Evolutionary conservation across 1,140 invertebrate species (phyloP).

Genomic region (Sinella curviseta): DNA sequence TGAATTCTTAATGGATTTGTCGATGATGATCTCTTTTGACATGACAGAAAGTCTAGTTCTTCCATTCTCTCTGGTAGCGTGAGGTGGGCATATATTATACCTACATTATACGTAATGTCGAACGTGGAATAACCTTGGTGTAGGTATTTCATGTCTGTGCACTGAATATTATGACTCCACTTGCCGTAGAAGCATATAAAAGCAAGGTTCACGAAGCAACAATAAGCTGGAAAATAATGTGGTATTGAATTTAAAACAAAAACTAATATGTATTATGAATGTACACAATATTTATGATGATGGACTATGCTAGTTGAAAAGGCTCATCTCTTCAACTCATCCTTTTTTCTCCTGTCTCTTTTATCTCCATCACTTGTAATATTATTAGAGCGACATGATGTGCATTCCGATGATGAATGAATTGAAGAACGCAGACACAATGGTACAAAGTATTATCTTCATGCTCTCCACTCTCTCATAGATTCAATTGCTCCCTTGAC

Average conservation of each 20-base stretch:
- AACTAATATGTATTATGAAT: too few relatives aligned
- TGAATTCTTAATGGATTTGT: constrained; percentile 35
- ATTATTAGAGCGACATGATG: background rate
- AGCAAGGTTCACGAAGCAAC: too few relatives aligned
- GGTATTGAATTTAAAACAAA: too few relatives aligned
- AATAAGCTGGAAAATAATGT: too few relatives aligned
- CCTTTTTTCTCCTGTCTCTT: background rate
- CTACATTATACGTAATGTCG: too few relatives aligned
- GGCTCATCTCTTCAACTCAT: background rate
- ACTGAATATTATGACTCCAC: too few relatives aligned
- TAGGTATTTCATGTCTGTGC: too few relatives aligned
- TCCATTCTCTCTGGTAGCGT: too few relatives aligned
- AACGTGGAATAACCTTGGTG: too few relatives aligned
- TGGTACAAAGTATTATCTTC: background rate
- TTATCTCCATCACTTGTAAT: background rate
- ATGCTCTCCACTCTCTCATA: background rate
- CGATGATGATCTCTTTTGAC: constrained; percentile 31
- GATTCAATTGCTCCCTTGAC: constrained; percentile 14
- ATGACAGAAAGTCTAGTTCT: background rate
- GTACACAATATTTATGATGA: background rate
- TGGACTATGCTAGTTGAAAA: background rate
- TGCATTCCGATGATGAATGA: constrained; percentile 15
- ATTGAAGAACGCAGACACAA: background rate
- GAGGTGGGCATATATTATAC: too few relatives aligned
- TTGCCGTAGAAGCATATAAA: too few relatives aligned